These are phyloP conservation scores for Pachydiplax longipennis DNA, from an alignment of 2,888 invertebrate species.

Conservation along the genomic window DNA sequence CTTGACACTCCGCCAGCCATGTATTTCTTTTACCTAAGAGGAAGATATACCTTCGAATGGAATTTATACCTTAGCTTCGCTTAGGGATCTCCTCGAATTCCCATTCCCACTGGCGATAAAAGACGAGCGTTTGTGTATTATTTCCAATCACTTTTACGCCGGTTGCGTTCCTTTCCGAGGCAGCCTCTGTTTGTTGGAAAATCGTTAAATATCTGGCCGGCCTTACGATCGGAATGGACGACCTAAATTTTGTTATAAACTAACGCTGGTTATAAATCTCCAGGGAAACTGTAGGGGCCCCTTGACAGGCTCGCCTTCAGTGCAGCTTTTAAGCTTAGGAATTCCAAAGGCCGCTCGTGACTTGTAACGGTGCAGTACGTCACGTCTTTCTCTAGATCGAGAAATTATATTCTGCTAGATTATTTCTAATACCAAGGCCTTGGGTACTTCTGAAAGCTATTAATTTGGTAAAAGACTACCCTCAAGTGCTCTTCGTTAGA, in stretches of 20 bases:
- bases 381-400: too few species aligned
- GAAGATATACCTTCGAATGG: background rate
- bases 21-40: too few species aligned
- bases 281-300: background rate
- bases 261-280: background rate
- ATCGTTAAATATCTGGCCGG: background rate
- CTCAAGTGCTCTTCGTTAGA: too few species aligned
- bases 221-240: background rate
- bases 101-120: background rate
- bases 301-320: background rate
- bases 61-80: background rate
- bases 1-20: too few species aligned
- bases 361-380: background rate
- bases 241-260: background rate
- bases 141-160: background rate
- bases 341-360: background rate
- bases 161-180: background rate
- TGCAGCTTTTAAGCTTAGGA: background rate
- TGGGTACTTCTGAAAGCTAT: too few species aligned
- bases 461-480: too few species aligned
- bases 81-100: background rate
- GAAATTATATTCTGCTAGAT: too few species aligned
- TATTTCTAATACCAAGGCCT: too few species aligned
- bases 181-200: background rate
- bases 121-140: background rate